These are phyloP conservation scores for Notoglanidium macrostoma DNA, from an alignment of 2,797 vertebrate species.

Conservation along the genomic window DNA sequence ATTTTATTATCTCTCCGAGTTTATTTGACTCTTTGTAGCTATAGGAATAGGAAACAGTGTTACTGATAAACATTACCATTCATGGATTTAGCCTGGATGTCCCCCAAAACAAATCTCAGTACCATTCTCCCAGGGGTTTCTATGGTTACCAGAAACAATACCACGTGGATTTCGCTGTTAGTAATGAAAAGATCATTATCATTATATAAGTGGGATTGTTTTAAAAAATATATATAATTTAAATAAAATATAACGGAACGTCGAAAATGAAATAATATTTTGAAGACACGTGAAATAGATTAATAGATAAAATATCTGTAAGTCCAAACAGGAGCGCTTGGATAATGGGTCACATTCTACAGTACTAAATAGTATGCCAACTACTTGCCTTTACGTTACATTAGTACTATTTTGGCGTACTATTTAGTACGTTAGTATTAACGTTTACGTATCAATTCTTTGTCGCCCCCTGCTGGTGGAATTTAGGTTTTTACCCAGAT, in stretches of 20 bases:
- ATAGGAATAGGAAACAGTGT: neutral
- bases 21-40: neutral
- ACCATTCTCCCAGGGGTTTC: constrained; percentile 44
- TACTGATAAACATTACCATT: neutral
- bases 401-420: neutral
- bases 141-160: constrained; percentile 59
- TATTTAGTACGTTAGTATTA: neutral
- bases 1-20: neutral
- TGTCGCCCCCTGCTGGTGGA: neutral
- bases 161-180: constrained; percentile 29
- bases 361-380: neutral
- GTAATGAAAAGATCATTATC: neutral
- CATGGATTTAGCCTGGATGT: neutral
- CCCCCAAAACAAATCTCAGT: constrained; percentile 48
- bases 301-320: neutral
- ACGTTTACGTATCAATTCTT: too few relatives aligned
- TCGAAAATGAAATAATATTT: neutral
- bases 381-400: neutral
- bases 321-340: neutral
- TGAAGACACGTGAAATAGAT: neutral
- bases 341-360: neutral
- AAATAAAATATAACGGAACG: neutral
- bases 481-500: neutral
- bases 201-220: neutral
- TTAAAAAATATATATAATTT: neutral